These are phyloP conservation scores for Tetheella fluctuosa DNA, from an alignment of 2,888 invertebrate species.

Conservation along the genomic window DNA sequence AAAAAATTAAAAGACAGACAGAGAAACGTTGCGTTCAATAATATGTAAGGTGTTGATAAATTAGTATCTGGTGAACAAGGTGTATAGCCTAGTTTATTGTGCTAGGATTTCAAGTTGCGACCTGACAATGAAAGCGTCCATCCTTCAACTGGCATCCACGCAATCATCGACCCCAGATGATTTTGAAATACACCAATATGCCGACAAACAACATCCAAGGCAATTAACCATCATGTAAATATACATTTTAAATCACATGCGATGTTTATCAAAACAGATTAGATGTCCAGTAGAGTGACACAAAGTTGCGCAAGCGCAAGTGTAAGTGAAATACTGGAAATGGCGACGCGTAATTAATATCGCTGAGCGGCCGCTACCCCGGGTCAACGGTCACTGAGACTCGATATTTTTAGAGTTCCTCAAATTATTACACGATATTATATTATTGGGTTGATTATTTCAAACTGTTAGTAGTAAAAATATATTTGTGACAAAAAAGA, in stretches of 20 bases:
- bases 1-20: too few relatives aligned
- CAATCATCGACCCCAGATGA: neutral
- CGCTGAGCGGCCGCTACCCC: slow-evolving; percentile 32
- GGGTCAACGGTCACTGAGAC: slow-evolving; percentile 29
- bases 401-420: neutral
- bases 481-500: too few relatives aligned
- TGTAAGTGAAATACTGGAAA: slow-evolving; percentile 36
- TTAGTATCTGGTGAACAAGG: too few relatives aligned
- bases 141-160: neutral
- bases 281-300: slow-evolving; percentile 29
- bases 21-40: too few relatives aligned
- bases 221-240: neutral
- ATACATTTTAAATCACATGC: neutral
- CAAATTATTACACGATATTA: neutral
- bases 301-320: slow-evolving; percentile 41
- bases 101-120: too few relatives aligned
- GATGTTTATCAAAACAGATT: slow-evolving; percentile 20
- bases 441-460: too few relatives aligned
- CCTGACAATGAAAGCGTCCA: too few relatives aligned
- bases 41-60: too few relatives aligned
- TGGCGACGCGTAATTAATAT: slow-evolving; percentile 48
- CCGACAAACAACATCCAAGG: neutral
- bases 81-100: too few relatives aligned
- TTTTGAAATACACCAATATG: neutral
- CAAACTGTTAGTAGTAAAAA: too few relatives aligned